Base-by-base conservation (phyloP, 2,797 vertebrate species). In the Myripristis jacobus region DNA sequence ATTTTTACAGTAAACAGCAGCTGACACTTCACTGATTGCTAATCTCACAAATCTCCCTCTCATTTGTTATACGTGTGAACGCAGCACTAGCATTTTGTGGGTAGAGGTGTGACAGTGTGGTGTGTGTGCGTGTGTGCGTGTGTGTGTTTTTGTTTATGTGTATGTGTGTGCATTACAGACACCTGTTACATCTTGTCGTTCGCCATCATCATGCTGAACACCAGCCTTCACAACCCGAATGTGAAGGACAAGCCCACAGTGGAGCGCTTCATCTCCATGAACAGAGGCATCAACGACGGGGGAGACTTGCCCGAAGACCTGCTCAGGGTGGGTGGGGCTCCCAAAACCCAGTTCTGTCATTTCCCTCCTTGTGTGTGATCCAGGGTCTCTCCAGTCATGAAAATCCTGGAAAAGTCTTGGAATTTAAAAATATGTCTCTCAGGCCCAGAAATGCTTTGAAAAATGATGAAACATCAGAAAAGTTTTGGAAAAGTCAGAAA, bases 161-260 rank as follows among this genome's bases (percentile, higher is more conserved):
- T n/a, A n/a, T n/a, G n/a, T 76, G 48, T 75, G 63, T 82, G 55
- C 79, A 41, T 76, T 70, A 12, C 70, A 99, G 97, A 99, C 87
- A 98, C 97, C 0, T 99, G 97, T 82, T 99, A 98, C 0, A 97
- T 98, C 79, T 94, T 99, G 50, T 99, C 97, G 9, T 98, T 98
- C 0, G 97, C 97, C 81, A 96, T 98, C 92, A 98, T 98, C 91
- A 98, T 98, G 97, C 89, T 98, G 75, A 98, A 98, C 93, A 98
- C 97, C 82, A 98, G 97, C 89, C 95, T 99, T 71, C 97, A 99
- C 93, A 99, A 99, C 92, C 97, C 97, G 48, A 99, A 99, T 0
- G 97, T 99, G 78, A 98, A 97, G 71, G 97, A 99, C 89, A 98
- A 98, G 76, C 96, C 97, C 8, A 68, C 94, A 0, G 96, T 96